phyloP scores from a whole-genome alignment of 2,797 vertebrate species.

The Ctenopoma multispine region DNA sequence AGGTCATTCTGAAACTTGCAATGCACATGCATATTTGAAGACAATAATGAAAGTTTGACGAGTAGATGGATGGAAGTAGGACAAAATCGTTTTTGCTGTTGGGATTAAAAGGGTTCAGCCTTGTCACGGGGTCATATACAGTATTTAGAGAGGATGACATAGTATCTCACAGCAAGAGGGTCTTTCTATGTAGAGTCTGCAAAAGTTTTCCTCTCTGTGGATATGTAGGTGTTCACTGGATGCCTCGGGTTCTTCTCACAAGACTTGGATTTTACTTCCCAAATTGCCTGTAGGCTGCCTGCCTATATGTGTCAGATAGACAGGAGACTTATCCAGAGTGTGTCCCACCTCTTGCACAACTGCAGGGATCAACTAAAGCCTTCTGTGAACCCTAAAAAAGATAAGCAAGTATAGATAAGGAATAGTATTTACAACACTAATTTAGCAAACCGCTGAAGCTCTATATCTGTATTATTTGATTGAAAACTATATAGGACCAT shows the following conservation, averaged over 20 bases:
- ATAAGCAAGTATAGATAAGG: background rate
- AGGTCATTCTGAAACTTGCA: background rate
- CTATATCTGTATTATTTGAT: background rate
- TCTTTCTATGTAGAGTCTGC: background rate
- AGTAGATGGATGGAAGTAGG: background rate
- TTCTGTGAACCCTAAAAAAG: background rate
- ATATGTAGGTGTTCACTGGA: background rate
- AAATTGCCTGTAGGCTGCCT: background rate
- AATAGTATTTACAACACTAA: background rate
- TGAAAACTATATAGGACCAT: conserved; percentile 3
- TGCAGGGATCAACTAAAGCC: background rate
- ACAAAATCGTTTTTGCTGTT: background rate
- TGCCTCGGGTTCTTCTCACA: background rate
- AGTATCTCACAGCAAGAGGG: background rate
- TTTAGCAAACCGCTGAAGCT: background rate
- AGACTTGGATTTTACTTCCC: background rate
- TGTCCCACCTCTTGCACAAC: background rate
- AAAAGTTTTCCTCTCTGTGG: background rate
- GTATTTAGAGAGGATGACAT: background rate
- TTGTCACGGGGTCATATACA: background rate
- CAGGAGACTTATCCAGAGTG: background rate
- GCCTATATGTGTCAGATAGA: background rate
- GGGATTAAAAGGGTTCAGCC: too few relatives aligned
- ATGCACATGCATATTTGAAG: background rate
- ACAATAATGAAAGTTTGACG: background rate